Percentiles rank a stretch among this genome's conserved stretches.
Evolutionary conservation across 1,140 invertebrate genomes (phyloP).

Genomic region (Aethina tumida): DNA sequence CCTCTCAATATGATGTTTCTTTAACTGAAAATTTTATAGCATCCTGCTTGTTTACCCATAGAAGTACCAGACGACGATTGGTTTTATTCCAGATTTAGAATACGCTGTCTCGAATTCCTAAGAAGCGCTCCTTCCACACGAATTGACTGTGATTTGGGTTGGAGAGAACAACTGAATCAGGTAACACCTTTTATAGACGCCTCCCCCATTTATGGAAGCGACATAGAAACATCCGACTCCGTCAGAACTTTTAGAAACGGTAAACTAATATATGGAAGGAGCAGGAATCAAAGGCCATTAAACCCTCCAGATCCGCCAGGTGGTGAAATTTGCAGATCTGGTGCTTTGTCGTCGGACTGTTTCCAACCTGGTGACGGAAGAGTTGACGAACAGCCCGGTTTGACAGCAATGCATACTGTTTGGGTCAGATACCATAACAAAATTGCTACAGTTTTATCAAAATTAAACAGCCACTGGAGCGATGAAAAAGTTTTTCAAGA

Average conservation of each 20-base stretch:
- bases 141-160: constrained; percentile 58
- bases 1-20: not conserved
- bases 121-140: constrained; percentile 60
- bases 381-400: constrained; percentile 76
- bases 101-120: constrained; percentile 67
- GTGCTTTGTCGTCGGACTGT: constrained; percentile 56
- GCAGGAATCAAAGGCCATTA: constrained; percentile 41
- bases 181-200: constrained; percentile 86
- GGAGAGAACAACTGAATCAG: constrained; percentile 66
- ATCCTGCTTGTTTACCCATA: constrained; percentile 78
- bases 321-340: constrained; percentile 48
- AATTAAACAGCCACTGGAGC: constrained; percentile 77
- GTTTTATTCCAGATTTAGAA: constrained; percentile 55
- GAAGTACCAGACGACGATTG: constrained; percentile 58
- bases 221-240: constrained; percentile 61
- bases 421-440: constrained; percentile 87
- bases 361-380: constrained; percentile 69
- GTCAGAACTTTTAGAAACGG: constrained; percentile 63
- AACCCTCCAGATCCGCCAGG: constrained; percentile 42
- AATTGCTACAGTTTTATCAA: constrained; percentile 63
- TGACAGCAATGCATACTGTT: constrained; percentile 78
- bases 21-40: constrained; percentile 39
- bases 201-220: constrained; percentile 86
- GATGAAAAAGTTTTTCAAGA: constrained; percentile 85
- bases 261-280: constrained; percentile 55